These are phyloP conservation scores for Polyommatus iphigenia DNA, from an alignment of 2,888 invertebrate genomes.

Conservation along the genomic window DNA sequence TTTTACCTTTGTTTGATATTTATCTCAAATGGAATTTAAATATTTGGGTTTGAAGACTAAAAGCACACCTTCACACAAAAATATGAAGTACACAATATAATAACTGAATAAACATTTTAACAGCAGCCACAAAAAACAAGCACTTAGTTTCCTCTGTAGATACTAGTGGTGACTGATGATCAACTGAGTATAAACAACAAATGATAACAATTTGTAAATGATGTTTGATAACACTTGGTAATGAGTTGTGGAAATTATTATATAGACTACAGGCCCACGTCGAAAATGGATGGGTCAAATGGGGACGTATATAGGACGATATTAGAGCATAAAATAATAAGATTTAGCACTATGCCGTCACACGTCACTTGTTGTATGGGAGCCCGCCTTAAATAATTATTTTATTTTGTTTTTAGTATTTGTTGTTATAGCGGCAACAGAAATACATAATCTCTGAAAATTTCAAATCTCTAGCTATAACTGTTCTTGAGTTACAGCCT, in stretches of 20 bases:
- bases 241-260: conserved; percentile 50
- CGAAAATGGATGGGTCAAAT: too few relatives aligned
- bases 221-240: conserved; percentile 47
- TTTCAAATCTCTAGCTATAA: too few relatives aligned
- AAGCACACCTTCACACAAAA: neutral
- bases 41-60: neutral
- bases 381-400: too few relatives aligned
- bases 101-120: conserved; percentile 1
- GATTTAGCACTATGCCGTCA: too few relatives aligned
- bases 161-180: conserved; percentile 3
- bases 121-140: conserved; percentile 7
- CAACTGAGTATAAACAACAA: neutral
- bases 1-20: neutral
- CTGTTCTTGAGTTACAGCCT: too few relatives aligned
- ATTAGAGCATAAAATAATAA: too few relatives aligned
- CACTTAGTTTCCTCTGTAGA: conserved; percentile 19
- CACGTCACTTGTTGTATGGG: too few relatives aligned
- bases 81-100: neutral
- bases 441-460: too few relatives aligned
- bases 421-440: too few relatives aligned
- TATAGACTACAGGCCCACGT: too few relatives aligned
- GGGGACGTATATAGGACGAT: too few relatives aligned
- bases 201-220: conserved; percentile 3
- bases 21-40: neutral
- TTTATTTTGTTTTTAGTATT: too few relatives aligned